phyloP scores from a whole-genome alignment of 2,113 vertebrate species.

The Planiliza haematocheilus region DNA sequence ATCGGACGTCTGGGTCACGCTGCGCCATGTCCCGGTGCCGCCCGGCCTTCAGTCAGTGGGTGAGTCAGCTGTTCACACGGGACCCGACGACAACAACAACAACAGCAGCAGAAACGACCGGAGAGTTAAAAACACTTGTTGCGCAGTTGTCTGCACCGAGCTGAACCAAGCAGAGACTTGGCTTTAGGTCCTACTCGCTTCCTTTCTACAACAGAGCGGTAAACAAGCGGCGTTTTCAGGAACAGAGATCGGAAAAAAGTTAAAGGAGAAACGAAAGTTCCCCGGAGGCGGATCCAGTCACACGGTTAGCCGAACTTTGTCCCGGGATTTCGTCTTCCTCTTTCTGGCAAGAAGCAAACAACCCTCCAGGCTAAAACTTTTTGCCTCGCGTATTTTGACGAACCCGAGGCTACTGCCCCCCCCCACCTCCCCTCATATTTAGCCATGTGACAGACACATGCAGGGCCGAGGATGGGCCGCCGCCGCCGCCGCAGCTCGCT shows the following conservation, averaged over 20 bases:
- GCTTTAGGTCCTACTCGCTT: not conserved
- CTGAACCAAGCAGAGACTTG: not conserved
- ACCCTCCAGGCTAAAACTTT: not conserved
- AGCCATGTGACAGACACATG: conserved; percentile 52
- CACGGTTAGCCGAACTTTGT: conserved; percentile 32
- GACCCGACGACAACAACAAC: not conserved
- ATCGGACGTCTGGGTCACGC: not conserved
- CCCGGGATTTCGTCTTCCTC: conserved; percentile 52
- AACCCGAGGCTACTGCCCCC: not conserved
- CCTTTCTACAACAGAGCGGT: not conserved
- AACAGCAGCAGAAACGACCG: not conserved
- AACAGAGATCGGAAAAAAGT: not conserved
- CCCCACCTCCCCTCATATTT: too few species aligned
- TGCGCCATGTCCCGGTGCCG: conserved; percentile 16
- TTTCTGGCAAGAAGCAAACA: not conserved
- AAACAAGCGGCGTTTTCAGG: conserved; percentile 28
- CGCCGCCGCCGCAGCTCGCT: not conserved
- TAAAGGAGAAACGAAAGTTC: conserved; percentile 57
- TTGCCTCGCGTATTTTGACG: not conserved
- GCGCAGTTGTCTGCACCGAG: conserved; percentile 13
- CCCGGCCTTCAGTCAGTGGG: conserved; percentile 14
- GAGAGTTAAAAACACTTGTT: conserved; percentile 13
- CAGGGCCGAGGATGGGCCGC: not conserved
- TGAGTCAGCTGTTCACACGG: conserved; percentile 62
- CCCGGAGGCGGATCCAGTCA: conserved; percentile 39